phyloP scores from a whole-genome alignment of 1,140 invertebrate species.

The Nymphalis io region DNA sequence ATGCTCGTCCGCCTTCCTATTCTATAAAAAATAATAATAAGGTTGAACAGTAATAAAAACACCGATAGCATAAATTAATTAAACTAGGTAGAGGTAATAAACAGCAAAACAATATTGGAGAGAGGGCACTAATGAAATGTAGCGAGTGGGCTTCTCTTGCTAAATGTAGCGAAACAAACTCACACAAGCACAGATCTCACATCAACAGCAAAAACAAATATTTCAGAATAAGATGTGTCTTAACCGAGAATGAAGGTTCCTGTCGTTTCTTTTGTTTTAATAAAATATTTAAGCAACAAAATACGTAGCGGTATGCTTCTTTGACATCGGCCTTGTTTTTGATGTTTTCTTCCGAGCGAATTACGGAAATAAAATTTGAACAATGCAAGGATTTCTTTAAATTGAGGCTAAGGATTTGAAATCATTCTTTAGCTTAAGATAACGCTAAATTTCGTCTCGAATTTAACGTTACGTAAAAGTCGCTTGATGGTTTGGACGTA shows the following conservation, averaged over 20 bases:
- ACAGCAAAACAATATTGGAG: constrained; percentile 59
- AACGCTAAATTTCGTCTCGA: constrained; percentile 29
- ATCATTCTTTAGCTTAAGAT: constrained; percentile 16
- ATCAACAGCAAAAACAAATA: constrained; percentile 58
- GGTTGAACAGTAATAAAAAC: constrained; percentile 24
- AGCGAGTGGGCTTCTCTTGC: constrained; percentile 51
- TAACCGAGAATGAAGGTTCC: constrained; percentile 42
- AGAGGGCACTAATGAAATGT: constrained; percentile 70
- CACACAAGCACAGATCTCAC: constrained; percentile 52
- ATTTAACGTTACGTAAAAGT: constrained; percentile 45
- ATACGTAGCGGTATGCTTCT: constrained; percentile 27
- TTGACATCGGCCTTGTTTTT: constrained; percentile 35
- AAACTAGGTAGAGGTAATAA: constrained; percentile 63
- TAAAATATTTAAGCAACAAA: constrained; percentile 43
- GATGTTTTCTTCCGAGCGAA: constrained; percentile 29
- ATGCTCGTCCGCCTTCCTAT: no score
- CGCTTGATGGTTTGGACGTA: constrained; percentile 56
- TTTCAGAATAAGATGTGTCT: constrained; percentile 49
- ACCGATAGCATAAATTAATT: constrained; percentile 54
- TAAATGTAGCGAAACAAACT: constrained; percentile 67
- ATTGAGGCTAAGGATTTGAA: constrained; percentile 22
- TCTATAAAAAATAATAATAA: no score
- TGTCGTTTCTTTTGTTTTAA: constrained; percentile 39
- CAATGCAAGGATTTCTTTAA: constrained; percentile 27
- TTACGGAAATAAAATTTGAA: constrained; percentile 29